Evolutionary conservation across 2,888 invertebrate species (phyloP), one percentile per base, ranked within the genome.

Genomic region (Eupithecia pulchellata): DNA sequence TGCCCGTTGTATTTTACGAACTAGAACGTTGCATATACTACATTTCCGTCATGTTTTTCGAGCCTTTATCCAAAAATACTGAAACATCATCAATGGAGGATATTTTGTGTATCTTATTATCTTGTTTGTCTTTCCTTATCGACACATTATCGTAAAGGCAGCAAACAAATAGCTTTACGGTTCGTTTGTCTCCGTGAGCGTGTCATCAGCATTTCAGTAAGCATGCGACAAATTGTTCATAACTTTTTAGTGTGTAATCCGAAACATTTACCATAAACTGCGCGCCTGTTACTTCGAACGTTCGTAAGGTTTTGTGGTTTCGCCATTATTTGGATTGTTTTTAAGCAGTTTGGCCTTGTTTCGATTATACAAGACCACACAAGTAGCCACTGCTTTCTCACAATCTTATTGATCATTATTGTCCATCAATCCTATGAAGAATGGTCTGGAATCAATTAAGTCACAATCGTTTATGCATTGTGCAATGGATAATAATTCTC

Each of bases 141-240:
- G 83, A 83, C 80, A 80, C 82, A 85, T 85, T 83, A 82, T 84
- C 87, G 80, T 85, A 84, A 87, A 87, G 80, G 78, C 80, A 78
- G 80, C 80, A 81, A 84, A 84, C 83, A 87, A 86, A 87, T 84
- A 81, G 83, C 83, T 86, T 87, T 84, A 87, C 84, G 87, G 84
- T 84, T 82, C 82, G 81, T 87, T 87, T 88, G 83, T 84, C 84
- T 83, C 71, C 78, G 77, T 79, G 79, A 79, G 73, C 79, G 78
- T 78, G 78, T 80, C 81, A 78, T 71, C 68, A 52, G 30, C 29
- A 29, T 68, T 66, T 69, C 68, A 64, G 72, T 64, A 66, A 62
- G 32, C 58, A 42, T 52, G 57, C 61, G 65, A 68, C 64, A 72
- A 70, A 67, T 66, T 64, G 69, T 73, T 64, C 66, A 69, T 69